phyloP scores from a whole-genome alignment of 2,888 invertebrate genomes.

The Eubasilissa splendida region DNA sequence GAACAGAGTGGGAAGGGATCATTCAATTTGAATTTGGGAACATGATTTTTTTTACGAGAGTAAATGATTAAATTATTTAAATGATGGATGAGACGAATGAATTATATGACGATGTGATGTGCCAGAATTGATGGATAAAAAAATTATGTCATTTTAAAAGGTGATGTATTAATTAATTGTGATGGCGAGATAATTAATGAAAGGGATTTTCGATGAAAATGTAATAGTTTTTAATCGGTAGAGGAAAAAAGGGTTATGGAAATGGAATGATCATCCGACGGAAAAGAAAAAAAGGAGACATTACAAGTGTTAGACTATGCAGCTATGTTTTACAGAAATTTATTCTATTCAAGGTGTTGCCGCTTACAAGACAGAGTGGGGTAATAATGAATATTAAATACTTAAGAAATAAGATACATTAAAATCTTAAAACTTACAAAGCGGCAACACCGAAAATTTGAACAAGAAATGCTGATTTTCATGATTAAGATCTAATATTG shows the following conservation, averaged over 20 bases:
- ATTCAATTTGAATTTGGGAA: too few relatives aligned
- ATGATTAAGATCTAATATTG: not conserved
- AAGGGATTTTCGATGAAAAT: too few relatives aligned
- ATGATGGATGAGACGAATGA: not conserved
- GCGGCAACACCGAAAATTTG: conserved; percentile 31
- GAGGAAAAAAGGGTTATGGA: conserved; percentile 24
- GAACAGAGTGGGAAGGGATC: too few relatives aligned
- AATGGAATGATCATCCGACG: conserved; percentile 26
- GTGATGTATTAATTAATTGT: not conserved
- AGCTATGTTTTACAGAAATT: conserved; percentile 2
- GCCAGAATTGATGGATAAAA: conserved; percentile 1
- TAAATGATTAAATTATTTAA: conserved; percentile 2
- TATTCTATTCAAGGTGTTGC: conserved; percentile 24
- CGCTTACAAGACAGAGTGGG: not conserved
- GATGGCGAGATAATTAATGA: not conserved
- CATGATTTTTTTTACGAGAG: not conserved
- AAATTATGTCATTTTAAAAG: not conserved
- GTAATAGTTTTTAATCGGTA: not conserved
- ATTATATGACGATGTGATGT: conserved; percentile 5
- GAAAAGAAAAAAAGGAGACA: conserved; percentile 26
- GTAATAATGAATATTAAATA: not conserved
- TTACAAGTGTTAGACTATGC: conserved; percentile 29
- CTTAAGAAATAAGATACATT: not conserved
- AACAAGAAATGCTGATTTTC: not conserved
- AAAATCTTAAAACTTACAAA: conserved; percentile 10